Percentiles rank a stretch among this genome's conserved stretches.
These are phyloP conservation scores for Sebastiscus tertius DNA, from an alignment of 2,797 vertebrate species.

Conservation along the genomic window DNA sequence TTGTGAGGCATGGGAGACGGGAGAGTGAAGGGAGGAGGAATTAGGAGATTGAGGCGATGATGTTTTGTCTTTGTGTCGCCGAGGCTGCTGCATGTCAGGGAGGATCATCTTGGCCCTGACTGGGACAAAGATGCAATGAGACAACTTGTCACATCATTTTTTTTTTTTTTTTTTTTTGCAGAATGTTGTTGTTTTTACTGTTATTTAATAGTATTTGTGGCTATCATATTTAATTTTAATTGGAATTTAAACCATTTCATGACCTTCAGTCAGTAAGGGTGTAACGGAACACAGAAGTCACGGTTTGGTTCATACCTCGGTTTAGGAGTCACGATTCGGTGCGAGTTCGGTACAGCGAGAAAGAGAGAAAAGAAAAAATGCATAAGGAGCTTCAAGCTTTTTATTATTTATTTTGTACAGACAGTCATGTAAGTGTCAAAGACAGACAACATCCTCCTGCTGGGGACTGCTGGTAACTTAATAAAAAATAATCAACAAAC, in stretches of 20 bases:
- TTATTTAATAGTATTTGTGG: background rate
- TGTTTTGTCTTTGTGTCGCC: background rate
- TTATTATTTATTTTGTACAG: too few relatives aligned
- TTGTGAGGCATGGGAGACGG: background rate
- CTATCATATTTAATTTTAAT: background rate
- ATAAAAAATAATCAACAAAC: too few relatives aligned
- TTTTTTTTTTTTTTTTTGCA: background rate
- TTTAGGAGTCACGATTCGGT: background rate
- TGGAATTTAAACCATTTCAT: background rate
- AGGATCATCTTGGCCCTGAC: background rate
- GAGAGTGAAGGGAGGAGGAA: background rate
- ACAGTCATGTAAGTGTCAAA: too few relatives aligned
- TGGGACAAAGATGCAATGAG: background rate
- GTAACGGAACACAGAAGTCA: background rate
- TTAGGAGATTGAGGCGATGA: background rate
- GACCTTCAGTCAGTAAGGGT: background rate
- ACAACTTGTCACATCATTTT: background rate
- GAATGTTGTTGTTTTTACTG: background rate
- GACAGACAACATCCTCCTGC: too few relatives aligned
- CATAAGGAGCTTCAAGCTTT: too few relatives aligned
- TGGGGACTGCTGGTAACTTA: too few relatives aligned
- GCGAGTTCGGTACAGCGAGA: too few relatives aligned
- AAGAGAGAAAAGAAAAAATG: too few relatives aligned
- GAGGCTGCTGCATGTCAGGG: background rate
- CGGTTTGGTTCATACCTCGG: accelerated